Base-by-base conservation (phyloP, 2,888 invertebrate genomes). In the Odontomyia ornata region DNA sequence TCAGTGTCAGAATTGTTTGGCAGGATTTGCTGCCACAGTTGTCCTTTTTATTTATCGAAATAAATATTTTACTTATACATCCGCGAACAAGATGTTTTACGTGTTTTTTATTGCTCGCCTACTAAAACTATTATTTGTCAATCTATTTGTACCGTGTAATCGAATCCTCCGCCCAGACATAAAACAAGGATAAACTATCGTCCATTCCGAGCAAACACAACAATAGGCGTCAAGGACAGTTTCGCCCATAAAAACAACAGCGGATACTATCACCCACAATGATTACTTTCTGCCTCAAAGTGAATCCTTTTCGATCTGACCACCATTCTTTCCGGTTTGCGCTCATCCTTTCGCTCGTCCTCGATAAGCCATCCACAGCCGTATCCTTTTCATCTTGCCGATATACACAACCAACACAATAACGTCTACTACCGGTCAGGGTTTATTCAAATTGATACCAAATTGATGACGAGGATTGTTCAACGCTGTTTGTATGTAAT, bases 401-500 rank as follows among this genome's bases (percentile, higher is more conserved):
- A 18, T 18, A 52, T 52, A 52, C 15, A 4, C 23, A 5, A 23
- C 23, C n/a, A 25, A 25, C 36, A 67, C 36, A 67, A 23, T 43
- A 62, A 30, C 11, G 57, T 21, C 21, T 5, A 25, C 60, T 11
- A n/a, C 1, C 60, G 28, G 21, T 30, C 46, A 15, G 36, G 52
- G 47, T 25, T 71, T 72, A 72, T 72, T 72, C 72, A 56, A 72
- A 72, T 73, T 57, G 57, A 73, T 73, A 36, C 60, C 43, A 28
- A 73, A 57, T 73, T 73, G 73, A 73, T 73, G 57, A 43, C 57
- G 23, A 23, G 57, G 73, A 73, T 60, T 73, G 73, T 60, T 73
- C 73, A 60, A 73, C 36, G 73, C 43, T 15, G 43, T 25, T n/a
- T 27, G n/a, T 52, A 18, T 52, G 69, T 47, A 46, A 18, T 69